These are phyloP conservation scores for Isurus oxyrinchus DNA, from an alignment of 2,113 vertebrate species.

Conservation along the genomic window DNA sequence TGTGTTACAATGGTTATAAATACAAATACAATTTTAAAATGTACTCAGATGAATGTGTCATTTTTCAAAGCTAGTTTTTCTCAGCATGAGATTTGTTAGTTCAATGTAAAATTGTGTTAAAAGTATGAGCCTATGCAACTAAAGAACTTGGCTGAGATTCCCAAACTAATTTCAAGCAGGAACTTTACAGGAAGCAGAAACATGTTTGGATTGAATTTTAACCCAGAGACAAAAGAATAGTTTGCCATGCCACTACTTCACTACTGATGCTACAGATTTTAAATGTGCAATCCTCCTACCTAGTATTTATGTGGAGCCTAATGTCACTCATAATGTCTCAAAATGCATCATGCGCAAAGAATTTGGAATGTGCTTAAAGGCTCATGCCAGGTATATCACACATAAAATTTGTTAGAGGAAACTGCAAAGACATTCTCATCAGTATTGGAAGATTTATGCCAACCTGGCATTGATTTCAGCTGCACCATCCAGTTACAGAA, in stretches of 20 bases:
- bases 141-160: neutral
- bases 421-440: too few species aligned
- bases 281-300: neutral
- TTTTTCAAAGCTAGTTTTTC: neutral
- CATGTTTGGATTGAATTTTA: neutral
- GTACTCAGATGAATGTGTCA: neutral
- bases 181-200: neutral
- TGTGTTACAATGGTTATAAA: neutral
- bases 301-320: neutral
- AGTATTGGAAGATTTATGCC: neutral
- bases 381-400: neutral
- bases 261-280: neutral
- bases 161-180: neutral
- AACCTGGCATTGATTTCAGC: neutral
- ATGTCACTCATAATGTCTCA: neutral
- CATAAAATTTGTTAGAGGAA: neutral
- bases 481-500: neutral
- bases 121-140: neutral
- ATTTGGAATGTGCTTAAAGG: neutral
- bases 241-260: neutral
- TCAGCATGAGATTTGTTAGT: neutral
- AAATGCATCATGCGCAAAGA: neutral
- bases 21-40: neutral
- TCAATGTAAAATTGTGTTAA: neutral
- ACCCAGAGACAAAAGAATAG: neutral